Evolutionary conservation across 2,113 vertebrate species (phyloP).

Genomic region (Chelonoidis abingdonii): DNA sequence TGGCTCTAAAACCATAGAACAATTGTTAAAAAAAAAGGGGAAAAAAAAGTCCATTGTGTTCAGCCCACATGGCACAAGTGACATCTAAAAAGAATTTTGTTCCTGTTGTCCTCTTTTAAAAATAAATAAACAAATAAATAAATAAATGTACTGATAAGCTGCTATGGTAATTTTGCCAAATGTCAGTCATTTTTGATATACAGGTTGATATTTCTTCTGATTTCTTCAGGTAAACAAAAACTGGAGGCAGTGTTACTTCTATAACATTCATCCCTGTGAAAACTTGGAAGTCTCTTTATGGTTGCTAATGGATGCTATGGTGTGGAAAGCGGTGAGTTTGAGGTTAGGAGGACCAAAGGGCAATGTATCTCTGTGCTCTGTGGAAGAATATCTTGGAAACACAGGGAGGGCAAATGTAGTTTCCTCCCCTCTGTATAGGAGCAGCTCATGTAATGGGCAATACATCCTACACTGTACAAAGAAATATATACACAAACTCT

Average conservation of each 20-base stretch:
- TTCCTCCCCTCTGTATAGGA: not conserved
- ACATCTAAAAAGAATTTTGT: not conserved
- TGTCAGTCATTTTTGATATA: not conserved
- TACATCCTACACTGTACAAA: accelerated
- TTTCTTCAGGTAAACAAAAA: not conserved
- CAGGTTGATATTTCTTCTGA: not conserved
- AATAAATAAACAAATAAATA: too few species aligned
- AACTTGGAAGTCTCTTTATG: not conserved
- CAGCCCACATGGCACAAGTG: too few species aligned
- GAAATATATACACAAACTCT: accelerated
- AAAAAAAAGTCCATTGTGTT: not conserved
- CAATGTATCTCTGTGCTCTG: not conserved
- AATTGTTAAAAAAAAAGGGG: not conserved
- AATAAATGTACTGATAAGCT: not conserved
- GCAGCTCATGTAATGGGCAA: accelerated
- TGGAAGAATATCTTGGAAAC: not conserved
- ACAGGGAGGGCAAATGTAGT: not conserved
- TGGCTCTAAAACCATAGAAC: accelerated
- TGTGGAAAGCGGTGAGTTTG: not conserved
- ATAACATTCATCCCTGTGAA: not conserved
- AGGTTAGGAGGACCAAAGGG: not conserved
- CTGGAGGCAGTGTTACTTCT: not conserved
- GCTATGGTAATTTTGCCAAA: not conserved
- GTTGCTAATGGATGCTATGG: not conserved
- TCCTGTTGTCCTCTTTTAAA: not conserved